Evolutionary conservation across 2,888 invertebrate species (phyloP).

Genomic region (Agelastica alni): DNA sequence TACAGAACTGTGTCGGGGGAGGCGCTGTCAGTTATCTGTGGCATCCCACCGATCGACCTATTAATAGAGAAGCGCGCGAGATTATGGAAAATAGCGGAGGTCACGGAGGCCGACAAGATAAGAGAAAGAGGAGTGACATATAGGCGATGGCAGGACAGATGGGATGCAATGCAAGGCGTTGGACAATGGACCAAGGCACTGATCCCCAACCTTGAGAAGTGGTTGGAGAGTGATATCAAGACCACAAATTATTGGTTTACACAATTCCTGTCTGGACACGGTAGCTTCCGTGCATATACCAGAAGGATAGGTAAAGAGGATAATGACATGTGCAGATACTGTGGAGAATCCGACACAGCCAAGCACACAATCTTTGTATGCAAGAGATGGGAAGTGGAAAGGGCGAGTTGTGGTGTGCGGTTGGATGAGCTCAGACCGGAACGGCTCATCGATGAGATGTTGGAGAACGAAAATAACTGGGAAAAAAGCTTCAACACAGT

Average conservation of each 20-base stretch:
- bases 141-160: constrained; percentile 8
- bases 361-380: not conserved
- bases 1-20: constrained; percentile 13
- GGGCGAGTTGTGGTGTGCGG: not conserved
- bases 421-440: not conserved
- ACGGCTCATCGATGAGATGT: too few relatives aligned
- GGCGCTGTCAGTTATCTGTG: constrained; percentile 13
- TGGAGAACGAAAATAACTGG: too few relatives aligned
- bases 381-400: not conserved
- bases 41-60: constrained; percentile 18
- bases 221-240: not conserved
- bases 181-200: not conserved
- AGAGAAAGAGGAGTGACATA: constrained; percentile 2
- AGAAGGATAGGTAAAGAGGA: too few relatives aligned
- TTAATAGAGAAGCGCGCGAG: constrained; percentile 11
- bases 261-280: too few relatives aligned
- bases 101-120: not conserved
- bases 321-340: not conserved
- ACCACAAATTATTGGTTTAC: too few relatives aligned
- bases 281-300: too few relatives aligned
- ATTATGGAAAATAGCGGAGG: not conserved
- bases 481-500: too few relatives aligned
- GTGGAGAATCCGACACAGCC: not conserved
- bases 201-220: not conserved
- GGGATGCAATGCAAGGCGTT: constrained; percentile 2